phyloP scores from a whole-genome alignment of 2,113 vertebrate genomes.

The Amphilophus citrinellus region DNA sequence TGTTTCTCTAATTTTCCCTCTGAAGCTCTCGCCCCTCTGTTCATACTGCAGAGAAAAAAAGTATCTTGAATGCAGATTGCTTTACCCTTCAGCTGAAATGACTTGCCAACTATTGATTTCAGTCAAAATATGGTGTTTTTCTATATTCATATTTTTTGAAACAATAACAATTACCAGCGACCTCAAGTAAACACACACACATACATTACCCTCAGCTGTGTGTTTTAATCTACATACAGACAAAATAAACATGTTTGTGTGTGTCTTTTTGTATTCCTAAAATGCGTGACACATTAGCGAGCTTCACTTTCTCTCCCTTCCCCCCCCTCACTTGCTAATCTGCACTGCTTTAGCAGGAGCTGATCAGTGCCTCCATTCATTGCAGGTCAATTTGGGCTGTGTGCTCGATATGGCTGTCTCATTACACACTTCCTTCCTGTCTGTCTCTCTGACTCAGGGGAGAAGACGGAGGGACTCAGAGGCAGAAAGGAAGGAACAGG shows the following conservation, averaged over 20 bases:
- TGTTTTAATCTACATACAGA: not conserved
- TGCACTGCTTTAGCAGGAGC: conserved; percentile 40
- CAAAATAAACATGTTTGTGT: not conserved
- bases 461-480: conserved; percentile 12
- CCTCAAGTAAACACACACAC: not conserved
- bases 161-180: too few species aligned
- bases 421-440: conserved; percentile 74
- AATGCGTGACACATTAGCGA: conserved; percentile 4
- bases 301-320: conserved; percentile 17
- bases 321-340: conserved; percentile 24
- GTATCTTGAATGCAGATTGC: conserved; percentile 36
- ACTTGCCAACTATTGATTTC: conserved; percentile 20
- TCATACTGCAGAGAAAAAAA: conserved; percentile 15
- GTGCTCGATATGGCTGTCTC: conserved; percentile 72
- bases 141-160: not conserved
- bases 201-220: not conserved
- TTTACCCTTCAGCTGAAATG: conserved; percentile 16
- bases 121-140: not conserved
- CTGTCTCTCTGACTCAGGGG: conserved; percentile 48
- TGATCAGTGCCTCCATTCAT: conserved; percentile 79
- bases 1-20: conserved; percentile 33
- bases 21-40: conserved; percentile 10
- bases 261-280: conserved; percentile 7
- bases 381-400: conserved; percentile 74
- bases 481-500: conserved; percentile 41